Evolutionary conservation across 2,888 invertebrate genomes (phyloP).

Genomic region (Onthophagus sagittarius): DNA sequence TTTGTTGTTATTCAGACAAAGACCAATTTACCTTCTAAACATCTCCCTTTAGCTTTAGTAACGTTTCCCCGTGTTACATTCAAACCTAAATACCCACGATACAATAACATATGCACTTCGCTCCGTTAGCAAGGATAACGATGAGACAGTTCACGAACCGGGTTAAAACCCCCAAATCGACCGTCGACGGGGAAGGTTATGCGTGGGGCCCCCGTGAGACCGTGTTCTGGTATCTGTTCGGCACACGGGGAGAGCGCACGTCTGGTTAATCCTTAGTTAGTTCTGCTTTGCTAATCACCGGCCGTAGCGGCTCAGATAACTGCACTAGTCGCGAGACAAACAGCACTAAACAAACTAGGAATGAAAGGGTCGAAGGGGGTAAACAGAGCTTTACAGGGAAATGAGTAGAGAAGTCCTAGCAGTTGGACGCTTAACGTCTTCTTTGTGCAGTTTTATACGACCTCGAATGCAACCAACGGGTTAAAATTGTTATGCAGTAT

Average conservation of each 20-base stretch:
- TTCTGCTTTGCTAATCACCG: conserved; percentile 33
- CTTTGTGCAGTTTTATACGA: background rate
- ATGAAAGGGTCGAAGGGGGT: background rate
- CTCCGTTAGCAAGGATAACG: background rate
- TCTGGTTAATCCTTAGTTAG: conserved; percentile 31
- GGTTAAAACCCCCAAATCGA: background rate
- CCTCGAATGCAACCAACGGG: background rate
- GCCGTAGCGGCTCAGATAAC: conserved; percentile 8
- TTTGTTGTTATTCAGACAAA: too few relatives aligned
- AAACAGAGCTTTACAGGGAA: background rate
- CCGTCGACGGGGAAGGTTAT: background rate
- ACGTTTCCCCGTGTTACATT: too few relatives aligned
- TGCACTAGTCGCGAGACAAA: conserved; percentile 8
- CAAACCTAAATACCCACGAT: background rate
- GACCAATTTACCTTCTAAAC: too few relatives aligned
- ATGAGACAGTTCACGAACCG: background rate
- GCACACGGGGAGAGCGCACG: background rate
- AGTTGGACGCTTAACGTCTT: background rate
- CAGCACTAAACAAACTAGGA: background rate
- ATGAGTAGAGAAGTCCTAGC: background rate
- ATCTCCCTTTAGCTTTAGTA: too few relatives aligned
- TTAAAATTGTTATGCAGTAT: too few relatives aligned
- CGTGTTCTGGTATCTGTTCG: background rate
- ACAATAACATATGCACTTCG: background rate
- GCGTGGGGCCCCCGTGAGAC: background rate